Conservation (phyloP, 2,888 invertebrate species). For the Druceiella hillmani region DNA sequence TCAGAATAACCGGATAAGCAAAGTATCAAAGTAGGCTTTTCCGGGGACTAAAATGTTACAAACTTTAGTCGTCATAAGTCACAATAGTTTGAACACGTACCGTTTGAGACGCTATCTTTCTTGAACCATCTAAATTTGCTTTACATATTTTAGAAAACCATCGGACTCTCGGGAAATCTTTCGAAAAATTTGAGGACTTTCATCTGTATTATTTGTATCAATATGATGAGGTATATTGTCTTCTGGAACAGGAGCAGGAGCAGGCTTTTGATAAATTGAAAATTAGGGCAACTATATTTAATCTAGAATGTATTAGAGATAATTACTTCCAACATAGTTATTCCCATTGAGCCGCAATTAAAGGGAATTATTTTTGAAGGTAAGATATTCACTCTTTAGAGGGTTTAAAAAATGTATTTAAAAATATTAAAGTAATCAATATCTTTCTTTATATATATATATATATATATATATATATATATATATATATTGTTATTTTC, state of each 20-base stretch:
- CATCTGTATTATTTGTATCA: constrained; percentile 72
- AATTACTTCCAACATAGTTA: constrained; percentile 71
- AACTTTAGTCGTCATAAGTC: constrained; percentile 75
- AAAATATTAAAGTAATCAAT: too few species aligned
- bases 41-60: constrained; percentile 66
- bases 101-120: constrained; percentile 79
- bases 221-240: constrained; percentile 73
- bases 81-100: constrained; percentile 75
- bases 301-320: constrained; percentile 77
- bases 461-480: too few species aligned
- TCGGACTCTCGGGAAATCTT: constrained; percentile 79
- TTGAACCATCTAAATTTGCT: constrained; percentile 71
- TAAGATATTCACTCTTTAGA: too few species aligned
- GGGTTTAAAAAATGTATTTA: too few species aligned
- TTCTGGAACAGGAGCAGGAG: constrained; percentile 72
- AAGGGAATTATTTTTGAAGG: constrained; percentile 77
- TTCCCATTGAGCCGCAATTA: constrained; percentile 78
- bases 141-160: constrained; percentile 78
- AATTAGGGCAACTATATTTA: constrained; percentile 71
- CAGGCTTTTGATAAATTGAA: constrained; percentile 76
- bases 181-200: constrained; percentile 69
- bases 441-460: too few species aligned
- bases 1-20: constrained; percentile 68
- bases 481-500: too few species aligned
- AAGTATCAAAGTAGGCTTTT: constrained; percentile 81